These are phyloP conservation scores for Xyrichtys novacula DNA, from an alignment of 2,797 vertebrate species.

Conservation along the genomic window DNA sequence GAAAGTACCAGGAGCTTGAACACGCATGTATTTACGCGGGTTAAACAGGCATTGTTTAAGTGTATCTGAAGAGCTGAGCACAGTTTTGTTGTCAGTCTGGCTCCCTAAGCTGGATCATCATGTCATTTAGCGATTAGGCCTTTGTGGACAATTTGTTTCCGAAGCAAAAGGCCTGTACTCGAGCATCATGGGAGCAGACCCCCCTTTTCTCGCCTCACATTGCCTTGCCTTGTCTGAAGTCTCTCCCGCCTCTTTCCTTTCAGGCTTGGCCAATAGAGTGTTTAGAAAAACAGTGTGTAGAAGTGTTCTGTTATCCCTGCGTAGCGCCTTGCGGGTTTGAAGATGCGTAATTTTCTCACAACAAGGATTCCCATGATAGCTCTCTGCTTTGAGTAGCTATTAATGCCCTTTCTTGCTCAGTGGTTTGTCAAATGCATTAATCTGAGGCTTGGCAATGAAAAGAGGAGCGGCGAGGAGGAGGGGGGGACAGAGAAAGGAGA, in stretches of 20 bases:
- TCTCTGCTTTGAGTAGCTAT: conserved; percentile 84
- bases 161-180: conserved; percentile 39
- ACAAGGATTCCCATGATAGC: conserved; percentile 82
- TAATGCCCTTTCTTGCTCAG: conserved; percentile 86
- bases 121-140: conserved; percentile 79
- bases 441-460: conserved; percentile 70
- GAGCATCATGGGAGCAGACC: conserved; percentile 45
- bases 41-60: not conserved
- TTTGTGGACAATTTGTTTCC: conserved; percentile 63
- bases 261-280: conserved; percentile 64
- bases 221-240: conserved; percentile 56
- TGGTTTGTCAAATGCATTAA: conserved; percentile 86
- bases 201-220: conserved; percentile 32
- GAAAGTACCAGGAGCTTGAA: not conserved
- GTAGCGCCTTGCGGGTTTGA: conserved; percentile 60
- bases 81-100: conserved; percentile 60
- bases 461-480: conserved; percentile 41
- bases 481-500: conserved; percentile 16
- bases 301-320: conserved; percentile 61
- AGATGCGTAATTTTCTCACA: conserved; percentile 79
- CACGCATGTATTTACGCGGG: not conserved
- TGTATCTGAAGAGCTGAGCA: conserved; percentile 47
- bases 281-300: conserved; percentile 65
- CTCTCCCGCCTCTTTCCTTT: conserved; percentile 53
- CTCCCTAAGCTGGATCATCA: conserved; percentile 73